Percentiles rank a stretch among this genome's conserved stretches.
Evolutionary conservation across 2,113 vertebrate genomes (phyloP).

Genomic region (Phaethornis superciliosus): DNA sequence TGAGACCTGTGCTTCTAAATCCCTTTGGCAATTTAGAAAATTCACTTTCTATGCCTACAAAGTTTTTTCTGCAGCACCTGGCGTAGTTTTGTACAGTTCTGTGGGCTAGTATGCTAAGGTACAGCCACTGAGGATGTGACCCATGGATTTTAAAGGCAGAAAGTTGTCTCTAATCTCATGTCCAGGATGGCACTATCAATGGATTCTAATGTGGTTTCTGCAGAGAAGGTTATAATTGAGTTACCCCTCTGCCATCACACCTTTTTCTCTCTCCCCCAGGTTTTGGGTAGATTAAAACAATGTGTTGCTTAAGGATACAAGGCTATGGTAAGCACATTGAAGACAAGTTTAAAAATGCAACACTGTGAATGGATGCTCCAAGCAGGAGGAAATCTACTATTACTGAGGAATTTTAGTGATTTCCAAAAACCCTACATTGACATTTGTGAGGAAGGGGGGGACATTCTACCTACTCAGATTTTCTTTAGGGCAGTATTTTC

Average conservation of each 20-base stretch:
- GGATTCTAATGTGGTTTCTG: background rate
- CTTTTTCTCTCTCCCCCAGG: conserved; percentile 14
- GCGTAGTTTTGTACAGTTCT: background rate
- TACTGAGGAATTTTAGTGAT: background rate
- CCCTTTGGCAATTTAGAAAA: background rate
- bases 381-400: background rate
- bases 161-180: background rate
- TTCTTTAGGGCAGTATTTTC: conserved; percentile 38
- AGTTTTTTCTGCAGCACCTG: background rate
- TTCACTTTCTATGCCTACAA: background rate
- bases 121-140: background rate
- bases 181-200: background rate
- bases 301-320: background rate
- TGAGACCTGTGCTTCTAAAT: background rate
- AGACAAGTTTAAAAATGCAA: background rate
- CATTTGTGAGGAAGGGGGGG: background rate
- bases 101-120: background rate
- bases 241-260: background rate
- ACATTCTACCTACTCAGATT: background rate
- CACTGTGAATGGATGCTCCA: background rate
- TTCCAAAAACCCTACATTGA: too few species aligned
- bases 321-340: background rate
- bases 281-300: background rate
- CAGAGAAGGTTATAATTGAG: background rate
- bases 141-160: background rate